Evolutionary conservation across 2,888 invertebrate species (phyloP).

Genomic region (Drosophila tanythrix): DNA sequence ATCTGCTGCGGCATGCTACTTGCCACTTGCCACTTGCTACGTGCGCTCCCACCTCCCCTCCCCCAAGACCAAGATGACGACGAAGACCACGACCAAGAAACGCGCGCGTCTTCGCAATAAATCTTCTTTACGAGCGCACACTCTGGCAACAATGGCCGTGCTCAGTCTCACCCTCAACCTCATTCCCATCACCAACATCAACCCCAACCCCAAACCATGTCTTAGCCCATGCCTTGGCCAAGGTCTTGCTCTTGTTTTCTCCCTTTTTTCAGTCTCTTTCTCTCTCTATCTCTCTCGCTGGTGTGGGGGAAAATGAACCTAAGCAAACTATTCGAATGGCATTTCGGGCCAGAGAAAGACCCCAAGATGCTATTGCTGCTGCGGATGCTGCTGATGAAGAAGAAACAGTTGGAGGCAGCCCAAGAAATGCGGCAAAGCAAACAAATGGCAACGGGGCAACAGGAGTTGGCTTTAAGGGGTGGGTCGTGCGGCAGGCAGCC

Average conservation of each 20-base stretch:
- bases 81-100: slow-evolving; percentile 79
- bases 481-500: slow-evolving; percentile 64
- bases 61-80: slow-evolving; percentile 70
- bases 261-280: not conserved
- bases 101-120: slow-evolving; percentile 84
- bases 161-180: slow-evolving; percentile 45
- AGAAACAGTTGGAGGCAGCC: slow-evolving; percentile 65
- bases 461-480: slow-evolving; percentile 45
- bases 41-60: slow-evolving; percentile 55
- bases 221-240: slow-evolving; percentile 26
- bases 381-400: slow-evolving; percentile 48
- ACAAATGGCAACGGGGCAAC: slow-evolving; percentile 68
- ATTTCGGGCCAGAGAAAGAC: slow-evolving; percentile 64
- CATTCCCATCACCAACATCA: slow-evolving; percentile 21
- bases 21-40: slow-evolving; percentile 75
- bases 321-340: slow-evolving; percentile 83
- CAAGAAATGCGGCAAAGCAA: slow-evolving; percentile 75
- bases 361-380: slow-evolving; percentile 61
- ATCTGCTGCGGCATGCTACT: slow-evolving; percentile 61
- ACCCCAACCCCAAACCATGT: slow-evolving; percentile 8
- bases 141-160: slow-evolving; percentile 83
- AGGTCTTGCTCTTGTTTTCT: slow-evolving; percentile 18
- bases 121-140: slow-evolving; percentile 84
- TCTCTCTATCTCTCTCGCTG: not conserved
- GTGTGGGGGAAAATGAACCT: slow-evolving; percentile 80